These are phyloP conservation scores for Nephrotoma appendiculata DNA, from an alignment of 2,888 invertebrate genomes.

Conservation along the genomic window DNA sequence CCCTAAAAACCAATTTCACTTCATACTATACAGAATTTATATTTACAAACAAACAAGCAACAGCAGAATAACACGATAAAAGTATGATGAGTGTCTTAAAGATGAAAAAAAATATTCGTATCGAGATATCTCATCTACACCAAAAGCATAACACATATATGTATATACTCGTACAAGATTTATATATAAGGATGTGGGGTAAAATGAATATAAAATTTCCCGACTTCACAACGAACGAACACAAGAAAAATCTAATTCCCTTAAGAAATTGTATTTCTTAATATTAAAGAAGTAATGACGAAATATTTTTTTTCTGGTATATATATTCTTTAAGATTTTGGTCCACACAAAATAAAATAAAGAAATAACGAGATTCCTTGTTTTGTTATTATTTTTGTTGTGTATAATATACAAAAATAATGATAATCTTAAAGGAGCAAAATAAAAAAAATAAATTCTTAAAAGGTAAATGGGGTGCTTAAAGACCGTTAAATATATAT, in stretches of 20 bases:
- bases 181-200: background rate
- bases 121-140: background rate
- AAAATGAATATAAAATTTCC: background rate
- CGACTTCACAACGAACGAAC: background rate
- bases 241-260: background rate
- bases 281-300: background rate
- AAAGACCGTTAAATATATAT: background rate
- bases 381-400: background rate
- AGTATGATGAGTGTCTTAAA: background rate
- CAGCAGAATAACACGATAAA: background rate
- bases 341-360: background rate
- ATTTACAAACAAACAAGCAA: background rate
- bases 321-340: background rate
- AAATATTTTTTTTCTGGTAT: background rate
- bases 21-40: background rate
- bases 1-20: background rate
- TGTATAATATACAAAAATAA: background rate
- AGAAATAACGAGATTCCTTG: background rate
- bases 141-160: background rate
- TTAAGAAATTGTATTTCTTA: background rate
- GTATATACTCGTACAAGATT: background rate
- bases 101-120: background rate
- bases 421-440: background rate
- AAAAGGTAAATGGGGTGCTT: background rate
- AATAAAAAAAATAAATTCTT: background rate